Percentiles rank a stretch among this genome's conserved stretches.
Conservation (phyloP, 2,113 vertebrate genomes). For the Leptobrachium leishanense region DNA sequence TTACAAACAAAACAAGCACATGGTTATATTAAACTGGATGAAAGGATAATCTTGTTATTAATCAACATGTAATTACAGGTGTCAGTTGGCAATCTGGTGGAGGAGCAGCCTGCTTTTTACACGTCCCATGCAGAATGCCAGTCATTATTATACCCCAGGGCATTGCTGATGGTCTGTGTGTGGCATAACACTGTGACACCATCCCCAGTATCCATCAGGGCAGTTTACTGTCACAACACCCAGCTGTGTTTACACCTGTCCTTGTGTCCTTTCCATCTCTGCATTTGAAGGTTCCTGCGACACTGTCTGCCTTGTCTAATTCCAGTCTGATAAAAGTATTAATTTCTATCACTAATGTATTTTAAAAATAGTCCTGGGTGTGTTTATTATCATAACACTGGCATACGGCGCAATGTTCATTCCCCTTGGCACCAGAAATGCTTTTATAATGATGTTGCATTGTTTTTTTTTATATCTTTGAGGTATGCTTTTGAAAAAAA, state of each 20-base stretch:
- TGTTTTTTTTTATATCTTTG: too few species aligned
- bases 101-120: neutral
- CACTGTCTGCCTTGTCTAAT: neutral
- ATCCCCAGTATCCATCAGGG: neutral
- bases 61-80: slow-evolving; percentile 31
- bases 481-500: too few species aligned
- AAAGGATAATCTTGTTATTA: slow-evolving; percentile 43
- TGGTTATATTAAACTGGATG: slow-evolving; percentile 37
- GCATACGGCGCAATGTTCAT: too few species aligned
- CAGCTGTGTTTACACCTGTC: slow-evolving; percentile 22
- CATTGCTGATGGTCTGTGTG: slow-evolving; percentile 4
- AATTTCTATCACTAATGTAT: slow-evolving; percentile 12
- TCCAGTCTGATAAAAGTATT: slow-evolving; percentile 1
- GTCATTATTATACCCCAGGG: neutral
- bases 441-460: too few species aligned
- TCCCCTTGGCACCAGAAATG: too few species aligned
- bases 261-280: slow-evolving; percentile 14
- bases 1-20: slow-evolving; percentile 13
- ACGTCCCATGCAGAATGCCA: neutral
- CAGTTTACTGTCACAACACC: slow-evolving; percentile 37
- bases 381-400: slow-evolving; percentile 5
- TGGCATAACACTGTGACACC: neutral
- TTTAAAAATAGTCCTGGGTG: slow-evolving; percentile 12
- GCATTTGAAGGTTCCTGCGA: neutral
- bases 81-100: neutral